Evolutionary conservation across 2,113 vertebrate species (phyloP), one percentile per base, ranked within the genome.

Genomic region (Paraplagusia blochii): DNA sequence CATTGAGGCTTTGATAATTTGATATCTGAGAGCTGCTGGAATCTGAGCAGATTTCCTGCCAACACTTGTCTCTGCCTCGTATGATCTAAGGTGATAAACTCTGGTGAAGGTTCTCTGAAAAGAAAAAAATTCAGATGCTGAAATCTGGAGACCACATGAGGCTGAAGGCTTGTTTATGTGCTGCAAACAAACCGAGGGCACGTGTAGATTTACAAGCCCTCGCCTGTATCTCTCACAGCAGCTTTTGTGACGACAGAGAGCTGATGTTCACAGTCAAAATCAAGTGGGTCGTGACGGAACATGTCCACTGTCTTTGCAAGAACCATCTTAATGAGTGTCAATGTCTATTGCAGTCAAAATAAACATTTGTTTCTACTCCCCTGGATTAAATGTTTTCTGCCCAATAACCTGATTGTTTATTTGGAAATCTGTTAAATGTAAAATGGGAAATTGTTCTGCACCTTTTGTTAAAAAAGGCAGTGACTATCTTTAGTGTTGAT

Each of bases 241-340:
- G 16, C 55, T 8, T n/a, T 13, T 19, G 11, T 36, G 11, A 1
- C 16, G 22, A 29, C 17, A 0, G 12, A 13, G 36, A 29, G 18
- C 34, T 42, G 4, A 1, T 3, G 11, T 16, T 16, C 10, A 18
- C 42, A 15, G 14, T 1, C 13, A 10, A 4, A 33, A 1, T 3
- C 3, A 50, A 16, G 14, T 11, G 9, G 16, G 29, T 56, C 61
- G 57, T 63, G 58, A 70, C 40, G 13, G 14, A 39, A 54, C 62
- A 50, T 18, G 48, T 49, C 45, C 12, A 0, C 8, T 14, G 50
- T 62, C 11, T 34, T 18, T 10, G n/a, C 44, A n/a, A 55, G 16
- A 45, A 35, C 16, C 6, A 1, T 12, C 12, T 19, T 4, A 14
- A 0, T 3, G 1, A 10, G n/a, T 14, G 9, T n/a, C n/a, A n/a